Conservation (phyloP, 1,140 invertebrate genomes). For the Drosophila santomea region DNA sequence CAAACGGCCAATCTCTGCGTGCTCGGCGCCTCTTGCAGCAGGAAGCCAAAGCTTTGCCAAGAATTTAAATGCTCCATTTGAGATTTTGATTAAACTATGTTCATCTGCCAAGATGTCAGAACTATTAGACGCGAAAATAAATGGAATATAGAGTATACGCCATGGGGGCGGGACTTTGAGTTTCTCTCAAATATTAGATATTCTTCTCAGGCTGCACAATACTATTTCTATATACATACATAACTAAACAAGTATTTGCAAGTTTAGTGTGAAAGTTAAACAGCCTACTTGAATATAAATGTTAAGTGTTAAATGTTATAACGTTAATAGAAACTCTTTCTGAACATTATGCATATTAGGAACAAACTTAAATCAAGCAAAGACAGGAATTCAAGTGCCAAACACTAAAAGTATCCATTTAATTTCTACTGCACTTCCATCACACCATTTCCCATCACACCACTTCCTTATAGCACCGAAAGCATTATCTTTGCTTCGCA, state of each 20-base stretch:
- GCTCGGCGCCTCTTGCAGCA: conserved; percentile 25
- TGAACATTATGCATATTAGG: neutral
- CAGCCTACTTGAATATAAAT: neutral
- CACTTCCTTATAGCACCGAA: conserved; percentile 27
- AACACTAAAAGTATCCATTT: no score
- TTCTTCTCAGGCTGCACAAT: neutral
- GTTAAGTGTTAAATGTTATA: no score
- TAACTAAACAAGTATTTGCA: no score
- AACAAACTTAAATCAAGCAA: neutral
- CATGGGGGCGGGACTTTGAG: conserved; percentile 8
- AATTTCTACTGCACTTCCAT: neutral
- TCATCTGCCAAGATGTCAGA: conserved; percentile 30
- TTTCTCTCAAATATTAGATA: neutral
- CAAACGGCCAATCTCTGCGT: neutral
- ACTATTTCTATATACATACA: no score
- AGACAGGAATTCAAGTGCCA: conserved; percentile 6
- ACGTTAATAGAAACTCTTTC: neutral
- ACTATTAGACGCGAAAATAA: neutral
- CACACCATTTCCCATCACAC: neutral
- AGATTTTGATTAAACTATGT: conserved; percentile 77
- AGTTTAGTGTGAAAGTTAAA: no score
- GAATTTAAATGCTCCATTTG: conserved; percentile 74
- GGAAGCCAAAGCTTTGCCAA: conserved; percentile 51
- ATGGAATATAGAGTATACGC: conserved; percentile 43
- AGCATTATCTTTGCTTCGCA: conserved; percentile 16